phyloP scores from a whole-genome alignment of 2,797 vertebrate species.

The Petrocephalus schoutedeni region DNA sequence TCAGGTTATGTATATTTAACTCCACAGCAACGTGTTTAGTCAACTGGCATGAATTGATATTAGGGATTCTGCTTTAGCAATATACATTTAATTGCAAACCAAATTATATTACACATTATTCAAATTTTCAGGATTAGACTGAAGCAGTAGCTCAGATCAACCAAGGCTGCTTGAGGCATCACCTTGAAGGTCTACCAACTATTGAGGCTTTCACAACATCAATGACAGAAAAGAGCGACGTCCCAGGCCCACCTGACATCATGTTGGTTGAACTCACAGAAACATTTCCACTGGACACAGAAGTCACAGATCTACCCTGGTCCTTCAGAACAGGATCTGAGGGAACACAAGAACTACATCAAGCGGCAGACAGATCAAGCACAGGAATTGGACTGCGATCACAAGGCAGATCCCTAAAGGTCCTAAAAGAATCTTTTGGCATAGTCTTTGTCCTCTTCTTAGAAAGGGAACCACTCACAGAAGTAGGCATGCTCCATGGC shows the following conservation, averaged over 20 bases:
- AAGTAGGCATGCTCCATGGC: slow-evolving; percentile 97
- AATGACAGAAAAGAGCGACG: not conserved
- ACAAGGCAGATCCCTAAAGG: not conserved
- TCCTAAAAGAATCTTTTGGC: not conserved
- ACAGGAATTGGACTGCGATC: not conserved
- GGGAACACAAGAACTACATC: not conserved
- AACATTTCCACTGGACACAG: slow-evolving; percentile 73
- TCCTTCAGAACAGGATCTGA: slow-evolving; percentile 88
- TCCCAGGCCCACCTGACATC: slow-evolving; percentile 86
- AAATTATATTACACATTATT: not conserved
- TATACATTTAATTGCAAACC: not conserved
- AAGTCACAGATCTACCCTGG: slow-evolving; percentile 79
- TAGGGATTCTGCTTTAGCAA: not conserved
- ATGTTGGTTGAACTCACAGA: slow-evolving; percentile 82
- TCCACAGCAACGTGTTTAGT: too few relatives aligned
- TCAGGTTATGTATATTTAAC: not conserved
- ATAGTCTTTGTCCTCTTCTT: not conserved
- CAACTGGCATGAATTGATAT: not conserved
- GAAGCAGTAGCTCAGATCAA: not conserved
- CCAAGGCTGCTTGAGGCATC: not conserved
- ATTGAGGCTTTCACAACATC: not conserved
- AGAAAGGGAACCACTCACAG: slow-evolving; percentile 54
- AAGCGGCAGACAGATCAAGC: not conserved
- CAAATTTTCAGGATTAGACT: not conserved
- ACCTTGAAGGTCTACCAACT: not conserved